A percentile compares a stretch with the other conserved stretches of the same genome.
Conservation (phyloP, 2,113 vertebrate species). For the Dasyornis broadbenti region DNA sequence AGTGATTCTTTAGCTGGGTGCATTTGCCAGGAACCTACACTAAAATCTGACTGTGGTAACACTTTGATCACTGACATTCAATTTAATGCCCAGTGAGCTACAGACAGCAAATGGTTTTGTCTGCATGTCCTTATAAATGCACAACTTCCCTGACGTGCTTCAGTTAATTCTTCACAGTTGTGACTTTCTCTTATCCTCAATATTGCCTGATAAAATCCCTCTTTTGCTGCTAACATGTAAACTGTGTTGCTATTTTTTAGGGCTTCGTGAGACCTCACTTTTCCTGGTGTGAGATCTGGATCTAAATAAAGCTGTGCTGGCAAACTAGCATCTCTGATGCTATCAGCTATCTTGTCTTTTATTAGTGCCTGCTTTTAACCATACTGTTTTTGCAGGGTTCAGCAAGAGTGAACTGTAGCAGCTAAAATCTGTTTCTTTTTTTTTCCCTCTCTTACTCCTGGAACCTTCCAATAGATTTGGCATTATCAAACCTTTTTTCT, state of each 20-base stretch:
- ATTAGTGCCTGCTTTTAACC: background rate
- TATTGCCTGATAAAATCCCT: conserved; percentile 5
- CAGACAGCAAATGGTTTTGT: background rate
- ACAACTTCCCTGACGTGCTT: background rate
- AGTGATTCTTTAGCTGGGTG: background rate
- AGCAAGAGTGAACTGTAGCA: background rate
- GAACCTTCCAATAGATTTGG: background rate
- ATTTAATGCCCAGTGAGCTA: background rate
- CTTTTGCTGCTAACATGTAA: background rate
- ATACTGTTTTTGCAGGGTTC: background rate
- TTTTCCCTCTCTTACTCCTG: background rate
- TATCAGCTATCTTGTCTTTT: conserved; percentile 10
- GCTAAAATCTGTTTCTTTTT: background rate
- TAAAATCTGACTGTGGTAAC: background rate
- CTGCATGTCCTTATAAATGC: background rate
- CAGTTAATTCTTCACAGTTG: background rate
- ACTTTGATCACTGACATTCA: background rate
- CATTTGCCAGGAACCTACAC: background rate
- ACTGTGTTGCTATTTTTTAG: conserved; percentile 16
- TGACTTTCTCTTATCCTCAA: conserved; percentile 10
- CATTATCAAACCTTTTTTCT: background rate
- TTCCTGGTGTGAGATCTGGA: background rate
- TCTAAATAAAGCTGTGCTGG: conserved; percentile 37
- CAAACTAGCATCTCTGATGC: background rate
- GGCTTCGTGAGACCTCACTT: background rate